Evolutionary conservation across 2,797 vertebrate species (phyloP).

Genomic region (Sternarchorhynchus goeldii): DNA sequence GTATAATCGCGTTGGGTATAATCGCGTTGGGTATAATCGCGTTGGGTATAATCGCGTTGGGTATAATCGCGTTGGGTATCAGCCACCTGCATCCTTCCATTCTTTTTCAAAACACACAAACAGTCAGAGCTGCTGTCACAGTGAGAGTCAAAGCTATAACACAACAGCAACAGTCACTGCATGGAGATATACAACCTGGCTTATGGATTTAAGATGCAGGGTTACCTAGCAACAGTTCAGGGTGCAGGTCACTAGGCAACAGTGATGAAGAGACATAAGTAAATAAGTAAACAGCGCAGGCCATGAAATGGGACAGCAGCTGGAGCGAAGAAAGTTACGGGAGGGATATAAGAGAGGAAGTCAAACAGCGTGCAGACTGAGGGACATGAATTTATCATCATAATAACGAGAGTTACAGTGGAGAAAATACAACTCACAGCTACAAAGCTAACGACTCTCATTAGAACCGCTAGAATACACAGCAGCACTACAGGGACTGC

Average conservation of each 20-base stretch:
- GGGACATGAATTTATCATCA: too few relatives aligned
- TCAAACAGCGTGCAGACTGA: neutral
- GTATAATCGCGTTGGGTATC: neutral
- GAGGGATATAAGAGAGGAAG: neutral
- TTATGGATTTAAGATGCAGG: neutral
- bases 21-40: too few relatives aligned
- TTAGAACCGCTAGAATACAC: too few relatives aligned
- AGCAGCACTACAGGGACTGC: too few relatives aligned
- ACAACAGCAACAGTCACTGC: conserved; percentile 13
- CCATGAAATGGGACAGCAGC: neutral
- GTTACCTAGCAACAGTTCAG: neutral
- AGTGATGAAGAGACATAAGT: neutral
- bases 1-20: too few relatives aligned
- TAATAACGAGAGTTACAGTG: too few relatives aligned
- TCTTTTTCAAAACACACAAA: too few relatives aligned
- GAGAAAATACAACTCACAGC: too few relatives aligned
- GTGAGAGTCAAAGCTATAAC: neutral
- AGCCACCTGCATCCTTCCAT: neutral
- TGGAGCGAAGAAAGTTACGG: neutral
- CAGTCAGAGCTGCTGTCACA: too few relatives aligned
- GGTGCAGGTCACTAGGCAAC: conserved; percentile 25
- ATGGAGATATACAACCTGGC: neutral
- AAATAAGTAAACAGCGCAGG: neutral
- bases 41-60: too few relatives aligned
- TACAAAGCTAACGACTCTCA: too few relatives aligned